phyloP scores from a whole-genome alignment of 2,888 invertebrate species.

The Keiferia lycopersicella region DNA sequence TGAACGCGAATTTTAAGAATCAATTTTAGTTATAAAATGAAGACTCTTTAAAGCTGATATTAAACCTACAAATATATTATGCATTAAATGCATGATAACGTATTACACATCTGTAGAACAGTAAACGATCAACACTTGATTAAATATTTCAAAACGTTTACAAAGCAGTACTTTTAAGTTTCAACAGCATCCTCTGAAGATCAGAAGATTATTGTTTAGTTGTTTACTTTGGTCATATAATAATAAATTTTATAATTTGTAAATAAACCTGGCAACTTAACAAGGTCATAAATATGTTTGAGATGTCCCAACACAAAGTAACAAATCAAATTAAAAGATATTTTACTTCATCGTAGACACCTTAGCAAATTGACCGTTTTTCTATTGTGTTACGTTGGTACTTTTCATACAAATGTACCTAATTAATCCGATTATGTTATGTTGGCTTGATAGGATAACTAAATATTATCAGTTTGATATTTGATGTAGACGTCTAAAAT shows the following conservation, averaged over 20 bases:
- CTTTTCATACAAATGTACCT: neutral
- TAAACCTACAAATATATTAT: slow-evolving; percentile 30
- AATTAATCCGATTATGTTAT: neutral
- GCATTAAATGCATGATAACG: slow-evolving; percentile 46
- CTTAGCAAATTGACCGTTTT: slow-evolving; percentile 49
- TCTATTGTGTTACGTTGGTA: slow-evolving; percentile 1
- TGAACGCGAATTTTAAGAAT: neutral
- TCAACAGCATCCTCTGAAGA: slow-evolving; percentile 11
- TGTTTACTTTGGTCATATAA: slow-evolving; percentile 28
- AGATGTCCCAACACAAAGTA: neutral
- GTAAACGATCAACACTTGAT: slow-evolving; percentile 27
- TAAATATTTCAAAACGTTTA: slow-evolving; percentile 29
- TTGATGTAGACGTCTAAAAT: slow-evolving; percentile 4
- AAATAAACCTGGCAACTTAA: slow-evolving; percentile 5
- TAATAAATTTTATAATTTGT: slow-evolving; percentile 9
- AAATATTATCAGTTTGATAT: neutral
- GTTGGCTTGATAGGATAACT: neutral
- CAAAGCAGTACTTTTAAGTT: slow-evolving; percentile 24
- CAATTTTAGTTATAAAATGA: neutral
- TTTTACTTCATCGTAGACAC: slow-evolving; percentile 38
- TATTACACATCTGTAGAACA: slow-evolving; percentile 24
- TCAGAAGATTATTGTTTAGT: slow-evolving; percentile 27
- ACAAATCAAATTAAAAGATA: neutral
- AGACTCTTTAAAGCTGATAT: neutral
- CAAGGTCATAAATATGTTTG: neutral